phyloP scores from a whole-genome alignment of 2,888 invertebrate genomes.

The Diplolepis rosae region DNA sequence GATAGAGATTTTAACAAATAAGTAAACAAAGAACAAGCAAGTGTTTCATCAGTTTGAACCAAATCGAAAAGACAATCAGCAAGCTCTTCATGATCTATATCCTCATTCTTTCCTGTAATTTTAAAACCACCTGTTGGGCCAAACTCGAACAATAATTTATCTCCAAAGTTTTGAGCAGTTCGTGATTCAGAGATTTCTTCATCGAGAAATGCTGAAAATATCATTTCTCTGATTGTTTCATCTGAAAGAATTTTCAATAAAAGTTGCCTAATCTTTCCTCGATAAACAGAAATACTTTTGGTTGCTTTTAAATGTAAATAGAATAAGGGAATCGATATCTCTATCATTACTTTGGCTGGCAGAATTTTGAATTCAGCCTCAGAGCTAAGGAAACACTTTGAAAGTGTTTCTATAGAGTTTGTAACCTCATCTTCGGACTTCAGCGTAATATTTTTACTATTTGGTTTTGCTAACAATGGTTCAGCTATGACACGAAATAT shows the following conservation, averaged over 20 bases:
- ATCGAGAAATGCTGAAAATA: conserved; percentile 61
- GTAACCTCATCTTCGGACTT: conserved; percentile 64
- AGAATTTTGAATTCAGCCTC: conserved; percentile 67
- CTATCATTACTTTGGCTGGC: conserved; percentile 58
- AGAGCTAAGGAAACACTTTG: conserved; percentile 65
- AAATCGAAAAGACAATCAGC: conserved; percentile 68
- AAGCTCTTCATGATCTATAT: conserved; percentile 60
- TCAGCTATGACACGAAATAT: conserved; percentile 68
- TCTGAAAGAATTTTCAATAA: conserved; percentile 56
- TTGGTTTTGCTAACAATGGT: conserved; percentile 57
- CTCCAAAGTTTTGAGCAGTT: conserved; percentile 60
- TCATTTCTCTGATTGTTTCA: conserved; percentile 45
- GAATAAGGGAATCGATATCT: conserved; percentile 64
- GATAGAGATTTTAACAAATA: conserved; percentile 71
- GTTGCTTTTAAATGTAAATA: conserved; percentile 57
- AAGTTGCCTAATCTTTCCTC: conserved; percentile 56
- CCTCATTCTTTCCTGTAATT: conserved; percentile 54
- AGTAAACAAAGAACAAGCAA: conserved; percentile 69
- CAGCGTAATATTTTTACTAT: conserved; percentile 14
- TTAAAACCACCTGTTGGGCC: conserved; percentile 63
- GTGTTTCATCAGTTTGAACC: conserved; percentile 56
- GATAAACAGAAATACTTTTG: conserved; percentile 57
- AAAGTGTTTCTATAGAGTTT: conserved; percentile 65
- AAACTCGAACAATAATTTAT: conserved; percentile 57
- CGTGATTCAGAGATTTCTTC: conserved; percentile 39